phyloP scores from a whole-genome alignment of 2,888 invertebrate species.

The Nemoura dubitans region DNA sequence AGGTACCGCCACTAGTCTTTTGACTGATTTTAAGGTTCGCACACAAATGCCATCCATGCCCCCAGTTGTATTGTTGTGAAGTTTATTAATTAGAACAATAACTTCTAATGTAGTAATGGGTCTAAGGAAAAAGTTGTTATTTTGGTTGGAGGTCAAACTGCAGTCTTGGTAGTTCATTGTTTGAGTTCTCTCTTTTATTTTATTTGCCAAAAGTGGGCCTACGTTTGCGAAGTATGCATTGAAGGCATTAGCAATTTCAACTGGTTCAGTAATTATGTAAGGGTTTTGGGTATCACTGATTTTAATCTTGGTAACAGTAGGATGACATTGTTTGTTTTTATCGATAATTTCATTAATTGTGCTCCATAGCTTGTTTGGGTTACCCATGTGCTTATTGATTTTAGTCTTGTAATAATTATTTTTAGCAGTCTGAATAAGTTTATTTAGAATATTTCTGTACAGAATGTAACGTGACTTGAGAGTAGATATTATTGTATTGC shows the following conservation, averaged over 20 bases:
- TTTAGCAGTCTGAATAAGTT: too few species aligned
- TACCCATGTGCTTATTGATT: background rate
- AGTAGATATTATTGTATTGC: background rate
- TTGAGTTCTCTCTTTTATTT: too few species aligned
- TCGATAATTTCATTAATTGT: conserved; percentile 10
- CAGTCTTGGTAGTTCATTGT: too few species aligned
- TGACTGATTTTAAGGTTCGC: too few species aligned
- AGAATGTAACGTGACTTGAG: background rate
- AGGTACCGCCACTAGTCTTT: too few species aligned
- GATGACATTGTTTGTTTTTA: background rate
- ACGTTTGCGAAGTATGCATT: background rate
- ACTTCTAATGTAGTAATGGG: too few species aligned
- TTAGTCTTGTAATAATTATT: background rate
- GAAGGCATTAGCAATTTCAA: background rate
- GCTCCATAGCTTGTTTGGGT: background rate
- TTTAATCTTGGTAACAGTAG: background rate
- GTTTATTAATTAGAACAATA: too few species aligned
- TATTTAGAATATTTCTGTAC: background rate
- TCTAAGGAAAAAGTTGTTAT: too few species aligned
- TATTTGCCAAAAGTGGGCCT: too few species aligned
- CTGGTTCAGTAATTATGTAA: background rate
- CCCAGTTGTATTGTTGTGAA: too few species aligned
- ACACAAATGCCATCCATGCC: too few species aligned
- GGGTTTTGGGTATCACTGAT: background rate
- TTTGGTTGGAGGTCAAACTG: too few species aligned